Base-by-base conservation (phyloP, 2,797 vertebrate species). In the Phoebastria nigripes region DNA sequence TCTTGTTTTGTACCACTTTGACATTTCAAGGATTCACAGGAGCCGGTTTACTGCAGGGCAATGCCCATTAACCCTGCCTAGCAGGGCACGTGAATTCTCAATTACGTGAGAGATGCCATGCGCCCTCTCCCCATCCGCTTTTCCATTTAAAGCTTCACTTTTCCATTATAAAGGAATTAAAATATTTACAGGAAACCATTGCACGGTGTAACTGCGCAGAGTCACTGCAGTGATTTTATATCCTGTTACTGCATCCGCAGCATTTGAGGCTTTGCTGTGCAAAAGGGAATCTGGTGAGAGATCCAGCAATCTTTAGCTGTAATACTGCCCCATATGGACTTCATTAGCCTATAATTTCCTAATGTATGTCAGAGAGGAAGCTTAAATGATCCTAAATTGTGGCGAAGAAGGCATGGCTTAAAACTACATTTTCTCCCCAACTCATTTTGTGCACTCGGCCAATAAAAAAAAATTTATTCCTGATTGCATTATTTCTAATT, bases 21-120 rank as follows among this genome's bases (percentile, higher is more conserved):
- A 92, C 95, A 96, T 95, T 93, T 96, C 35, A 26, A 19, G 93
- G 73, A 37, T 47, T 93, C 19, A 20, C 90, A 47, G 95, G 95
- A 93, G 94, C 80, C 6, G 4, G 35, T 73, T 80, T 85, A 71
- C 92, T 91, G 88, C 81, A 28, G 96, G 84, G 89, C 96, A 78
- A 35, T 94, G 87, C 91, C 96, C 96, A 92, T 93, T 92, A 95
- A 92, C 93, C 92, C 92, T 33, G 66, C 95, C 89, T 70, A n/a
- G 90, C 90, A 90, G 92, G 95, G 83, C 90, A 77, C 24, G 11
- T 41, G n/a, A 14, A 77, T 85, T 73, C 90, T 87, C 94, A 80
- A n/a, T 82, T 92, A 77, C 78, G 55, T 1, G 3, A 35, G 35
- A 35, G 35, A 29, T 88, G 83, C 73, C 7, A 1, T 7, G 47